These are phyloP conservation scores for Heteromormyrus szaboi DNA, from an alignment of 2,797 vertebrate genomes.

Conservation along the genomic window DNA sequence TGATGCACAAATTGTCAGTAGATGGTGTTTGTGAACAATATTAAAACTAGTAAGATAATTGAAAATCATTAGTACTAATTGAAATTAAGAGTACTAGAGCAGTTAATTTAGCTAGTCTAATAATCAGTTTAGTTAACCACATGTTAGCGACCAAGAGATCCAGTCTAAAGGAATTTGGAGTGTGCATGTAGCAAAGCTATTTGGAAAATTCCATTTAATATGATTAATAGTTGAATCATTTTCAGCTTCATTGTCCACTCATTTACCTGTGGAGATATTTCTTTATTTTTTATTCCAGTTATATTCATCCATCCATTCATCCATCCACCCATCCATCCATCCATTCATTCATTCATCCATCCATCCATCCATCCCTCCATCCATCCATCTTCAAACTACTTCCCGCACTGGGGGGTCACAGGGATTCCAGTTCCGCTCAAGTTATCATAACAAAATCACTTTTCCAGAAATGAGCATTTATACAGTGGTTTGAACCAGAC, in stretches of 20 bases:
- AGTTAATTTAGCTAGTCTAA: neutral
- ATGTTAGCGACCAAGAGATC: neutral
- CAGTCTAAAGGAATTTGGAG: neutral
- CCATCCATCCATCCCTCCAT: neutral
- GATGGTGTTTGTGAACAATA: neutral
- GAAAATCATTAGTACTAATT: neutral
- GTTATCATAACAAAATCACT: neutral
- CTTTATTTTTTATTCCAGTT: neutral
- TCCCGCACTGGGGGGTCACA: neutral
- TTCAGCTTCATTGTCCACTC: neutral
- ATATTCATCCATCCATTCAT: neutral
- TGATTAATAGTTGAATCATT: neutral
- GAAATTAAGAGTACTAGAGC: neutral
- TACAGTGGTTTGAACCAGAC: slow-evolving; percentile 29
- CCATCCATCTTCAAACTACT: neutral
- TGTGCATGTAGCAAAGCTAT: neutral
- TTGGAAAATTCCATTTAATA: neutral
- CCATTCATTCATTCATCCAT: neutral
- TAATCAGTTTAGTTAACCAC: neutral
- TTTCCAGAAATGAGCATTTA: neutral
- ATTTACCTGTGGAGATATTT: neutral
- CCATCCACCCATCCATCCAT: neutral
- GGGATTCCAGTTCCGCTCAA: neutral
- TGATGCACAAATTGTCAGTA: neutral
- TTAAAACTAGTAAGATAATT: neutral